These are phyloP conservation scores for Vultur gryphus DNA, from an alignment of 2,797 vertebrate genomes.

Conservation along the genomic window DNA sequence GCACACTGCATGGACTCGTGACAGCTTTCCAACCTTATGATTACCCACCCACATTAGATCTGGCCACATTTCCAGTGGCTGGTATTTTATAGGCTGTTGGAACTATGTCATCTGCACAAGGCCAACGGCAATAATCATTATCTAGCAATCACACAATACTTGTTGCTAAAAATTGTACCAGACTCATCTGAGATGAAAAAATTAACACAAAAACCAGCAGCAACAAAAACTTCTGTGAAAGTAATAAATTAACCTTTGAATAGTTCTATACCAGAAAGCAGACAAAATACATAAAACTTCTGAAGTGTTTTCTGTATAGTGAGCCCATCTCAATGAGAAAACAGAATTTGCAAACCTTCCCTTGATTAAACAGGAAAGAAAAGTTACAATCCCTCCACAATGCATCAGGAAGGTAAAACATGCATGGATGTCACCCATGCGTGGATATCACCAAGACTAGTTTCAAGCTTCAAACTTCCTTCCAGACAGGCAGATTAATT, in stretches of 20 bases:
- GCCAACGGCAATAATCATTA: not conserved
- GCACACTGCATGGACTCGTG: not conserved
- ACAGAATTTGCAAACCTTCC: not conserved
- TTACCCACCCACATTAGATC: constrained; percentile 38
- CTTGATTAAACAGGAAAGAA: not conserved
- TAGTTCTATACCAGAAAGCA: not conserved
- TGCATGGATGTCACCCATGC: not conserved
- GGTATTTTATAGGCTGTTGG: constrained; percentile 6
- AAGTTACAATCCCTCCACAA: not conserved
- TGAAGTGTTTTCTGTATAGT: not conserved
- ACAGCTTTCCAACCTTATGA: constrained; percentile 39
- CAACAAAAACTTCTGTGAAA: not conserved
- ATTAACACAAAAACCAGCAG: not conserved
- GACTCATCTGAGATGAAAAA: not conserved
- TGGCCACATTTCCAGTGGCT: constrained; percentile 10
- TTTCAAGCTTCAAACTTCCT: not conserved
- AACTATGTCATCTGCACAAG: not conserved
- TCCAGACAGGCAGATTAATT: not conserved
- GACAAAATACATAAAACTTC: not conserved
- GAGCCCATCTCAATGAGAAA: not conserved
- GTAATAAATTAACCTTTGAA: not conserved
- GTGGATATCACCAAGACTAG: not conserved
- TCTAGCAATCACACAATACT: not conserved
- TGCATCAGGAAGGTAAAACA: not conserved
- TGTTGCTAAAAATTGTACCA: not conserved